Conservation (phyloP, 2,888 invertebrate genomes). For the Sarcophaga carnaria region DNA sequence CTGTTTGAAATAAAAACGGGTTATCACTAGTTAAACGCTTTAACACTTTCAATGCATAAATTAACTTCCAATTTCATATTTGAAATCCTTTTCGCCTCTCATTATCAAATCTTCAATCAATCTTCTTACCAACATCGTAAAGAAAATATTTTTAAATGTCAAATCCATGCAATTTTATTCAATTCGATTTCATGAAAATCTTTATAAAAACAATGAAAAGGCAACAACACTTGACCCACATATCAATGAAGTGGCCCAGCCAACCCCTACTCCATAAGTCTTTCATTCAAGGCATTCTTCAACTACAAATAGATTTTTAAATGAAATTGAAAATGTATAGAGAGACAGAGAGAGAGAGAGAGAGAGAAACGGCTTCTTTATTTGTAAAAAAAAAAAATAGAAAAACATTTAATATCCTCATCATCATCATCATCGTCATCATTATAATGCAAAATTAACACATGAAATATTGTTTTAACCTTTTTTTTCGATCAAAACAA, state of each 20-base stretch:
- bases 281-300: neutral
- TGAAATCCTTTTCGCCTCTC: neutral
- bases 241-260: constrained; percentile 30
- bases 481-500: constrained; percentile 60
- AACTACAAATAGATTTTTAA: neutral
- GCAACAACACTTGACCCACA: constrained; percentile 44
- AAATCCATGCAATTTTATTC: constrained; percentile 21
- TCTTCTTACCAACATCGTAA: neutral
- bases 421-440: neutral
- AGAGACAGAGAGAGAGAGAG: neutral
- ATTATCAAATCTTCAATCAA: constrained; percentile 8
- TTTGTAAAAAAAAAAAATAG: constrained; percentile 54
- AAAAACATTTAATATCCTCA: constrained; percentile 61
- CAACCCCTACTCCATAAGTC: neutral
- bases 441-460: neutral
- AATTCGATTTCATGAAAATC: constrained; percentile 9
- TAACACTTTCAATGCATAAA: constrained; percentile 24
- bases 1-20: neutral
- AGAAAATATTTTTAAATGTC: neutral
- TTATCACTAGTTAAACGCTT: neutral
- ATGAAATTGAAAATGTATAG: neutral
- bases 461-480: constrained; percentile 61
- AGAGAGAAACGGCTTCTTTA: constrained; percentile 3
- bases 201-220: neutral
- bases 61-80: neutral